Percentiles rank a stretch among this genome's conserved stretches.
Evolutionary conservation across 2,113 vertebrate genomes (phyloP).

Genomic region (Hydrochoerus hydrochaeris): DNA sequence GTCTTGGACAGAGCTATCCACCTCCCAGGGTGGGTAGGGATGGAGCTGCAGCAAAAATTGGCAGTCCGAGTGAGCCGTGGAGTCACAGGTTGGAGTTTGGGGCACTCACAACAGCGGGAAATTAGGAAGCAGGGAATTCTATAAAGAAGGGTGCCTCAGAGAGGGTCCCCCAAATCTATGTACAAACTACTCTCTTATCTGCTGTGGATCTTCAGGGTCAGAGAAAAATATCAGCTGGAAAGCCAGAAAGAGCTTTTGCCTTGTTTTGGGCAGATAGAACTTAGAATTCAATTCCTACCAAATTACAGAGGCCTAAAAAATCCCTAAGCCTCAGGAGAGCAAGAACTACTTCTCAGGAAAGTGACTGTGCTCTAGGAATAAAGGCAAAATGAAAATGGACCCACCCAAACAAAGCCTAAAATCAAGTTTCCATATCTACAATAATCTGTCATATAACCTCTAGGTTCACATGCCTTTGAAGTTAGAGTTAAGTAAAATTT

Average conservation of each 20-base stretch:
- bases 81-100: background rate
- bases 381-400: background rate
- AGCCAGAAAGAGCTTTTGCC: background rate
- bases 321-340: background rate
- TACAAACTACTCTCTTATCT: background rate
- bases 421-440: background rate
- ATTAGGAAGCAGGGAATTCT: background rate
- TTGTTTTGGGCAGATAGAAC: background rate
- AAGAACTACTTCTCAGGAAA: background rate
- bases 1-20: background rate
- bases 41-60: background rate
- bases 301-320: background rate
- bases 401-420: background rate
- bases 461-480: background rate
- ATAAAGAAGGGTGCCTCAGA: background rate
- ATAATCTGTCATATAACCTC: background rate
- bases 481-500: constrained; percentile 20
- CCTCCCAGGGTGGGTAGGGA: background rate
- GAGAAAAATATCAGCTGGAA: background rate
- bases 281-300: background rate
- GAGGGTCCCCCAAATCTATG: background rate
- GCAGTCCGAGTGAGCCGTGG: background rate
- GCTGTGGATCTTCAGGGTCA: background rate
- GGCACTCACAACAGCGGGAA: background rate
- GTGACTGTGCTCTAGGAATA: background rate